Base-by-base conservation (phyloP, 2,888 invertebrate species). In the Chaetoderma sp. region DNA sequence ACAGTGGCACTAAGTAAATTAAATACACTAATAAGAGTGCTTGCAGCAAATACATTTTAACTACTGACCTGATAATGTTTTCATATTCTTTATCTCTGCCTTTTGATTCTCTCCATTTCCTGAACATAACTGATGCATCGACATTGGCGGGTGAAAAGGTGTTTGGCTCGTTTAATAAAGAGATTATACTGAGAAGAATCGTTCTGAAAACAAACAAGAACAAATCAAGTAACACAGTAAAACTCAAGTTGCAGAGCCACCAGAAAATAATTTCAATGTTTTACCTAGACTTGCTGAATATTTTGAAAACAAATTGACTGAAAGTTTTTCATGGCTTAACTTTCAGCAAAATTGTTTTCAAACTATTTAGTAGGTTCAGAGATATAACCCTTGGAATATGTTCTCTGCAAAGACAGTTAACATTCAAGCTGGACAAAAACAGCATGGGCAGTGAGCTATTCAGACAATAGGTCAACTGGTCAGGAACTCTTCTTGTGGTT, bases 111-210 rank as follows among this genome's bases (percentile, higher is more conserved):
- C 95, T 93, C 97, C 97, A 99, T 87, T 96, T 93, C 83, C 98
- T 91, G 88, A 97, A 99, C 97, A 98, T 98, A 65, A 99, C 98
- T 63, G 98, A 98, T 45, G 99, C 98, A 89, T 99, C 99, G 28
- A 99, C 99, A 87, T 99, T 99, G 76, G 99, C 99, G 52, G 99
- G 99, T 82, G 98, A 98, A 89, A 93, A 98, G 73, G 98, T 99
- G 89, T 99, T 99, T 73, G 99, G 99, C 89, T 99, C 99, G 89
- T 99, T 99, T 83, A 99, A 90, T 74, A 99, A 90, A 18, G 98
- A 99, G 85, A 99, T 99, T 78, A 99, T 98, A 70, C 98, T 98
- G 69, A 99, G 90, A 74, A 99, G 90, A 81, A 99, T 96, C 58
- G 99, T 99, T 87, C 98, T 86, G 73, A 57, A 77, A 78, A 23